Evolutionary conservation across 2,888 invertebrate species (phyloP), one percentile per base, ranked within the genome.

Genomic region (Epistrophe grossulariae): DNA sequence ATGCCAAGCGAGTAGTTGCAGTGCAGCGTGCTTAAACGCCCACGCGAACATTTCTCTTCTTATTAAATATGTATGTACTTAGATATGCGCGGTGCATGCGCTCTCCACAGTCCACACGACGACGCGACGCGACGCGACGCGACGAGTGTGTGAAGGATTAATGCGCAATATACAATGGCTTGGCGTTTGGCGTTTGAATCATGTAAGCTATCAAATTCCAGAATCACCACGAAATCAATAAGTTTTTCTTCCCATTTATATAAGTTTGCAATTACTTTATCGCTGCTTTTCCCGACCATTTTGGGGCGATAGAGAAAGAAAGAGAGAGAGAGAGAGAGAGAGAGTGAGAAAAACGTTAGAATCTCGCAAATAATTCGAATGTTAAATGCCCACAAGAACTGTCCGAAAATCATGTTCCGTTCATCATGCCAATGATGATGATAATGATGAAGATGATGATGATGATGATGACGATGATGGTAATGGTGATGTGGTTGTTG

Each of bases 141-240:
- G 24, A 76, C 13, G 79, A 83, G 79, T 19, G 78, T 78, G 78
- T 78, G 87, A 76, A 79, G 76, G 72, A 87, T 87, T 83, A 82
- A 87, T 83, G 79, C 45, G 72, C 76, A 64, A 66, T 64, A 50
- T 79, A 79, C 76, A 76, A 79, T 79, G 79, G 68, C 62, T 66
- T 64, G 40, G 57, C 40, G 50, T 43, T 64, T 60, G 74, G 78
- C 60, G 79, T 82, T 71, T 66, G 81, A 59, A 79, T 79, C 83
- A 87, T 87, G 87, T 87, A 72, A 68, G 83, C 87, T 83, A 87
- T 87, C 87, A 83, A 79, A 83, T 87, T 83, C 87, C 83, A 70
- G 71, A 87, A 83, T 87, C 87, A 59, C 87, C 68, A 79, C 83
- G 83, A 87, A 83, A 83, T 87, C 87, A 87, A 87, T 87, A 82